phyloP scores from a whole-genome alignment of 2,797 vertebrate species.

The Petrocephalus sullivani region DNA sequence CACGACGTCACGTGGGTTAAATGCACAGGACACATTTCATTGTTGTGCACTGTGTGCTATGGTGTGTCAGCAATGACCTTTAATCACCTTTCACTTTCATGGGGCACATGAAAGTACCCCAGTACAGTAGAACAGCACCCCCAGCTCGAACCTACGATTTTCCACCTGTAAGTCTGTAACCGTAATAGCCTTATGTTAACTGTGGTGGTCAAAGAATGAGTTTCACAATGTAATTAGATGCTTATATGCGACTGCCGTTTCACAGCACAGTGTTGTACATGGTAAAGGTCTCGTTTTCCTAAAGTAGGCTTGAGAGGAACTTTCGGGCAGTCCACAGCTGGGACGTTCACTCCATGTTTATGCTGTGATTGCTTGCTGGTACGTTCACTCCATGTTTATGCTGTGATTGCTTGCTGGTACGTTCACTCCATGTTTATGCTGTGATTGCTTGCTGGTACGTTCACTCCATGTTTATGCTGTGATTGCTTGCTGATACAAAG shows the following conservation, averaged over 20 bases:
- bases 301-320: neutral
- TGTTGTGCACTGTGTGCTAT: too few relatives aligned
- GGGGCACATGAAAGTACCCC: too few relatives aligned
- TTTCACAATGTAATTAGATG: neutral
- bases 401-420: neutral
- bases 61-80: too few relatives aligned
- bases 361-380: neutral
- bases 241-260: neutral
- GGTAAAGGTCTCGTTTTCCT: neutral
- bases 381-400: neutral
- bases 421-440: neutral
- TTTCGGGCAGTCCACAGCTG: neutral
- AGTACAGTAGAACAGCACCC: too few relatives aligned
- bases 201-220: neutral
- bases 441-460: neutral
- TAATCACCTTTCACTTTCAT: too few relatives aligned
- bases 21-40: too few relatives aligned
- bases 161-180: neutral
- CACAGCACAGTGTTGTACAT: neutral
- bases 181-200: neutral
- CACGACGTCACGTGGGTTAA: too few relatives aligned
- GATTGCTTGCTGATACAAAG: neutral
- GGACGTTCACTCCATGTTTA: neutral
- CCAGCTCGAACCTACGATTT: neutral
- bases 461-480: neutral